Percentiles rank a stretch among this genome's conserved stretches.
Conservation (phyloP, 2,888 invertebrate genomes). For the Salticus scenicus region DNA sequence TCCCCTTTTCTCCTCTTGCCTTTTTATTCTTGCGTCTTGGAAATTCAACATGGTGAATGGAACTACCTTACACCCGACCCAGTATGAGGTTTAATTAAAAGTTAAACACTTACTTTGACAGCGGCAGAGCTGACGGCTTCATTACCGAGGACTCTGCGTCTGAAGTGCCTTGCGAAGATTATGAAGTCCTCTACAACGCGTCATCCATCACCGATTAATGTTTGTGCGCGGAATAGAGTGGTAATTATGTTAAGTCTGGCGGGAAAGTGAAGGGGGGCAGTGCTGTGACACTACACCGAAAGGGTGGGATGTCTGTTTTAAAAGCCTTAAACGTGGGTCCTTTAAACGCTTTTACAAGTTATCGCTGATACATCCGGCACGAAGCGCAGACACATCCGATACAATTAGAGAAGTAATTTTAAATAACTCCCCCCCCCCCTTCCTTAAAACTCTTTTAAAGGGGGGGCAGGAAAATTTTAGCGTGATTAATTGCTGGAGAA, state of each 20-base stretch:
- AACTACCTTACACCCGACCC: conserved; percentile 22
- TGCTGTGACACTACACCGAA: conserved; percentile 46
- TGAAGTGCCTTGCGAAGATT: conserved; percentile 54
- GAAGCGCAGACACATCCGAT: conserved; percentile 55
- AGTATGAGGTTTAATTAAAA: conserved; percentile 63
- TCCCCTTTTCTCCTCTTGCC: neutral
- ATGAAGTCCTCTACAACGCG: conserved; percentile 64
- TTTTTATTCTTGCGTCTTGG: conserved; percentile 26
- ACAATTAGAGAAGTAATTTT: conserved; percentile 68
- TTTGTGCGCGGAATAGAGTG: conserved; percentile 59
- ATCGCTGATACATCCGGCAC: conserved; percentile 62
- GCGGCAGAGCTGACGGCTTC: conserved; percentile 61
- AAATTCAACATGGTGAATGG: conserved; percentile 61
- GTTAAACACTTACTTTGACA: conserved; percentile 68
- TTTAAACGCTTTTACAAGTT: conserved; percentile 69
- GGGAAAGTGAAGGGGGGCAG: neutral
- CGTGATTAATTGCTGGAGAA: conserved; percentile 61
- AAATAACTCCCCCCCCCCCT: conserved; percentile 20
- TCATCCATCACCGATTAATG: conserved; percentile 69
- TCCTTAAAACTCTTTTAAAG: conserved; percentile 33
- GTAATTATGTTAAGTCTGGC: conserved; percentile 62
- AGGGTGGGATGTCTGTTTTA: conserved; percentile 62
- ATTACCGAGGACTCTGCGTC: conserved; percentile 39
- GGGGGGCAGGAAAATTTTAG: conserved; percentile 32
- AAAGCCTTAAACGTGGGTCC: conserved; percentile 58